Conservation (phyloP, 1,140 invertebrate species). For the Drosophila novamexicana region DNA sequence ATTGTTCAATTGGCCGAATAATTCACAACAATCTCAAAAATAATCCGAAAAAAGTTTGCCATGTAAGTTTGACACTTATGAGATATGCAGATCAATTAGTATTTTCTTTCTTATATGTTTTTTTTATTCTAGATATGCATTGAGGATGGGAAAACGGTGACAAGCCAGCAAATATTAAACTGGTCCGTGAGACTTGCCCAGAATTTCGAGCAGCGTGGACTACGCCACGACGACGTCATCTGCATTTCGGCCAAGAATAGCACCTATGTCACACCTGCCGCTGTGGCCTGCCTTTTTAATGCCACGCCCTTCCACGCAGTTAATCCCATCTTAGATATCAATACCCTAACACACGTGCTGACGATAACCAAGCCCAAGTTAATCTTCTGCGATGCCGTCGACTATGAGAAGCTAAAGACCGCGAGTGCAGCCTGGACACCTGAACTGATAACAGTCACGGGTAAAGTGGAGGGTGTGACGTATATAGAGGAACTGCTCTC, state of each 20-base stretch:
- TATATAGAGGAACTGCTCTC: constrained; percentile 59
- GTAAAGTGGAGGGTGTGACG: constrained; percentile 46
- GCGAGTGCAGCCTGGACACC: constrained; percentile 37
- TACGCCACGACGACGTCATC: constrained; percentile 22
- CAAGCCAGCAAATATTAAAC: constrained; percentile 6
- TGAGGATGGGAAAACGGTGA: constrained; percentile 5
- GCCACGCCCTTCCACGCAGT: constrained; percentile 31
- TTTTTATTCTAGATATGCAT: constrained; percentile 1
- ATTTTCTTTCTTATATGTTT: not conserved
- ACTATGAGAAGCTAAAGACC: constrained; percentile 27
- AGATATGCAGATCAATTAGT: no score
- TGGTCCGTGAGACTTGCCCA: constrained; percentile 21
- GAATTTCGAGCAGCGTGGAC: constrained; percentile 18
- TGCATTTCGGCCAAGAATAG: constrained; percentile 22
- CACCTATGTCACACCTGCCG: constrained; percentile 24
- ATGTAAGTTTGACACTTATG: not conserved
- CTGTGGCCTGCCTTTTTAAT: constrained; percentile 29
- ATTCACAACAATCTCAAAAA: constrained; percentile 10
- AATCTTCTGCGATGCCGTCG: constrained; percentile 44
- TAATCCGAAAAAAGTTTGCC: constrained; percentile 18
- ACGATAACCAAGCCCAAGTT: constrained; percentile 36
- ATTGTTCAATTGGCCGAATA: constrained; percentile 25
- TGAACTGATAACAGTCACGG: constrained; percentile 48
- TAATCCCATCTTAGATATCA: constrained; percentile 15
- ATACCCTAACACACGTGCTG: constrained; percentile 25